Evolutionary conservation across 2,113 vertebrate species (phyloP).

Genomic region (Zosterops pallidus): DNA sequence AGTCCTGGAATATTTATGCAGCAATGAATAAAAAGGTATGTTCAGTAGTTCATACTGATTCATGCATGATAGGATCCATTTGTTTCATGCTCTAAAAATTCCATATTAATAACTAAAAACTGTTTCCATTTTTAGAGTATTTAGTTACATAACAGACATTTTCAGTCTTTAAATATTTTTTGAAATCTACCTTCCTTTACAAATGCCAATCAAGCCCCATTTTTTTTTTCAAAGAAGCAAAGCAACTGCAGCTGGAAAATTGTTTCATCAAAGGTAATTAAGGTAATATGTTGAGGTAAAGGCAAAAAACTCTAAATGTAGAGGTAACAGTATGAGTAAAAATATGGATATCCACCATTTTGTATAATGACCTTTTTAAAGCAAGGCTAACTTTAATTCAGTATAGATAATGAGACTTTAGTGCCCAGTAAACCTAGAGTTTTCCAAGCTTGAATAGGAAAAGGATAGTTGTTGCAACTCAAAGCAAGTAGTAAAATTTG

Average conservation of each 20-base stretch:
- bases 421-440: not conserved
- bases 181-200: conserved; percentile 45
- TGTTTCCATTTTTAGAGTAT: conserved; percentile 69
- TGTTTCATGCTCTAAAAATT: conserved; percentile 77
- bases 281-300: conserved; percentile 9
- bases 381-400: not conserved
- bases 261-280: conserved; percentile 30
- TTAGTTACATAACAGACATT: conserved; percentile 67
- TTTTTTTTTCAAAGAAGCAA: conserved; percentile 22
- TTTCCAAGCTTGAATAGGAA: not conserved
- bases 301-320: not conserved
- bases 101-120: conserved; percentile 75
- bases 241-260: conserved; percentile 18
- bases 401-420: not conserved
- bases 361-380: not conserved
- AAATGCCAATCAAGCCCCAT: conserved; percentile 23
- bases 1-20: conserved; percentile 52
- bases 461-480: not conserved
- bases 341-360: not conserved
- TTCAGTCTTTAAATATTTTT: conserved; percentile 58
- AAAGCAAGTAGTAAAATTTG: not conserved
- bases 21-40: conserved; percentile 67
- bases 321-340: not conserved
- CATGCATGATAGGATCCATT: conserved; percentile 72
- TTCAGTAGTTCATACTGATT: conserved; percentile 65